Conservation (phyloP, 1,140 invertebrate genomes). For the Drosophila paulistorum region DNA sequence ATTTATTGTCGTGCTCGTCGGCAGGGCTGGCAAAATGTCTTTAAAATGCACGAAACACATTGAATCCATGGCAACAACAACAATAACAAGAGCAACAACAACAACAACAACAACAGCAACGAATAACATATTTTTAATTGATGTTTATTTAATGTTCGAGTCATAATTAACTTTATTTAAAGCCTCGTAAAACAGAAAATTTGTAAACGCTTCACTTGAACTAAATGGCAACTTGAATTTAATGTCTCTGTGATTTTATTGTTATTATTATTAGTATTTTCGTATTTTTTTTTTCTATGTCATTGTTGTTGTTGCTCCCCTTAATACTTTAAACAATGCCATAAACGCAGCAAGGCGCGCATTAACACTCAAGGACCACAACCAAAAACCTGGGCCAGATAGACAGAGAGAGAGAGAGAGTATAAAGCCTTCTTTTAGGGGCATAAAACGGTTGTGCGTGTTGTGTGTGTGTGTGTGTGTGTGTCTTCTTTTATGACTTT, state of each 20-base stretch:
- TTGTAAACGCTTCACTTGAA: constrained; percentile 72
- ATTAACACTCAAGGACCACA: constrained; percentile 56
- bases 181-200: constrained; percentile 73
- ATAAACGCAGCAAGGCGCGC: constrained; percentile 74
- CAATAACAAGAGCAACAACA: constrained; percentile 33
- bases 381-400: neutral
- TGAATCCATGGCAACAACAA: constrained; percentile 59
- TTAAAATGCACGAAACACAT: constrained; percentile 75
- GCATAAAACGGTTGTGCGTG: constrained; percentile 16
- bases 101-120: constrained; percentile 20
- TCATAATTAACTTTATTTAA: constrained; percentile 79
- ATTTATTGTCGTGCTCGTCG: constrained; percentile 72
- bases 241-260: constrained; percentile 11
- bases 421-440: neutral
- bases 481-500: constrained; percentile 18
- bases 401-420: neutral
- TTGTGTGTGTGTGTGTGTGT: neutral
- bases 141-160: constrained; percentile 79
- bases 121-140: constrained; percentile 68
- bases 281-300: constrained; percentile 2
- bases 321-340: constrained; percentile 62
- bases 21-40: constrained; percentile 41
- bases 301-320: constrained; percentile 11
- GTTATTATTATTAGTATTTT: constrained; percentile 35
- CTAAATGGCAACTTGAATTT: constrained; percentile 28